These are phyloP conservation scores for Pogonophryne albipinna DNA, from an alignment of 2,797 vertebrate species.

Conservation along the genomic window DNA sequence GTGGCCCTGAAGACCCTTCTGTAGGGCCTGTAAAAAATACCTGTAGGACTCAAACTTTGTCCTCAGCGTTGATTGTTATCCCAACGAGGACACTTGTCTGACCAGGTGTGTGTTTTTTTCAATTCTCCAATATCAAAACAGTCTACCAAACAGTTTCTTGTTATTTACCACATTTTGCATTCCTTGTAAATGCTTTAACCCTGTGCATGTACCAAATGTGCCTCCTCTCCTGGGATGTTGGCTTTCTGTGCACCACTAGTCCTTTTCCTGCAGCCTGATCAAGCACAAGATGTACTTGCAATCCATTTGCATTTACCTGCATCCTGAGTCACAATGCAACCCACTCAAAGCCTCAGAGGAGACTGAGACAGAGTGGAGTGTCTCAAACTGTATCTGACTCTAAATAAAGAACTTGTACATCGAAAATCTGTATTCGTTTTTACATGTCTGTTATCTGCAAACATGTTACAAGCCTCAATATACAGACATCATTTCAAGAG, in stretches of 20 bases:
- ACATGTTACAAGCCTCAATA: conserved; percentile 6
- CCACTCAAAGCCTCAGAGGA: conserved; percentile 20
- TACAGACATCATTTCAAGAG: conserved; percentile 13
- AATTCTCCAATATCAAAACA: not conserved
- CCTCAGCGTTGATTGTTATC: conserved; percentile 19
- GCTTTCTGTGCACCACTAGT: conserved; percentile 1
- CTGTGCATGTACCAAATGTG: not conserved
- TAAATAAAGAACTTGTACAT: not conserved
- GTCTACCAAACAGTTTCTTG: not conserved
- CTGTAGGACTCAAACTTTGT: conserved; percentile 22
- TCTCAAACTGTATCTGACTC: not conserved
- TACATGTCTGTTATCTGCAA: not conserved
- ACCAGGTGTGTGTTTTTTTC: not conserved
- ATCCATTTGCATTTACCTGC: conserved; percentile 43
- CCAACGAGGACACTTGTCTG: not conserved
- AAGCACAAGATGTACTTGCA: conserved; percentile 47
- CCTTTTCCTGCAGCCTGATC: not conserved
- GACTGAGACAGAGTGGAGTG: conserved; percentile 8
- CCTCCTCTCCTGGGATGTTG: not conserved
- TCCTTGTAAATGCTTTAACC: not conserved
- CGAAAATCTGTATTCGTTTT: not conserved
- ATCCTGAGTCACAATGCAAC: conserved; percentile 49
- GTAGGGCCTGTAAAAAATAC: conserved; percentile 37
- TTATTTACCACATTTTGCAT: not conserved
- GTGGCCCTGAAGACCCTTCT: conserved; percentile 26